Evolutionary conservation across 23 tunicate genomes (phyloP).

Genomic region (Phallusia fumigata): DNA sequence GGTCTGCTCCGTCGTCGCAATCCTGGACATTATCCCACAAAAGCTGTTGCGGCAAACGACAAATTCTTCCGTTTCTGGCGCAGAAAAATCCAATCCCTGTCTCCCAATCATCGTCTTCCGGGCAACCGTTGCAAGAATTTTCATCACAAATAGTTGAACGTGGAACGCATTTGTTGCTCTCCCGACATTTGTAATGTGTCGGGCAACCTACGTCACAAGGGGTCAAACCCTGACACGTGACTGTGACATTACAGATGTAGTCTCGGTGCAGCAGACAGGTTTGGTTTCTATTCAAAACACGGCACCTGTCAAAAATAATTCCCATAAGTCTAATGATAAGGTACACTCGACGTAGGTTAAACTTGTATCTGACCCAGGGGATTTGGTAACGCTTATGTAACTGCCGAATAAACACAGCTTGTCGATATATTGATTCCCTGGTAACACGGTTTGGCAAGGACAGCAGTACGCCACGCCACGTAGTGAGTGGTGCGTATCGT

Average conservation of each 20-base stretch:
- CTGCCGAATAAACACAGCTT: too few relatives aligned
- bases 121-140: slow-evolving; percentile 41
- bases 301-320: too few relatives aligned
- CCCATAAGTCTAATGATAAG: too few relatives aligned
- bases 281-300: background rate
- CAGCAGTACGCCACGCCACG: too few relatives aligned
- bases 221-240: slow-evolving; percentile 49
- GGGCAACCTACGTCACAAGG: slow-evolving; percentile 77
- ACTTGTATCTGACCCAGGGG: too few relatives aligned
- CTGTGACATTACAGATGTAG: slow-evolving; percentile 43
- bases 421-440: too few relatives aligned
- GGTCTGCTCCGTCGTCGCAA: slow-evolving; percentile 43
- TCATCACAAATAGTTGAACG: slow-evolving; percentile 37
- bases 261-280: slow-evolving; percentile 41
- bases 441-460: too few relatives aligned
- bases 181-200: background rate
- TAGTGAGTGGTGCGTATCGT: too few relatives aligned
- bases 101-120: slow-evolving; percentile 44
- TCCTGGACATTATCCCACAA: slow-evolving; percentile 42
- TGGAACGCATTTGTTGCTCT: slow-evolving; percentile 2
- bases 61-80: slow-evolving; percentile 28
- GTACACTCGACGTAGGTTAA: too few relatives aligned
- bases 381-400: too few relatives aligned
- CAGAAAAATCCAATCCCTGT: slow-evolving; percentile 53
- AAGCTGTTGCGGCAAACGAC: slow-evolving; percentile 45